Conservation (phyloP, 1,140 invertebrate genomes). For the Leptestheria dahalacensis region DNA sequence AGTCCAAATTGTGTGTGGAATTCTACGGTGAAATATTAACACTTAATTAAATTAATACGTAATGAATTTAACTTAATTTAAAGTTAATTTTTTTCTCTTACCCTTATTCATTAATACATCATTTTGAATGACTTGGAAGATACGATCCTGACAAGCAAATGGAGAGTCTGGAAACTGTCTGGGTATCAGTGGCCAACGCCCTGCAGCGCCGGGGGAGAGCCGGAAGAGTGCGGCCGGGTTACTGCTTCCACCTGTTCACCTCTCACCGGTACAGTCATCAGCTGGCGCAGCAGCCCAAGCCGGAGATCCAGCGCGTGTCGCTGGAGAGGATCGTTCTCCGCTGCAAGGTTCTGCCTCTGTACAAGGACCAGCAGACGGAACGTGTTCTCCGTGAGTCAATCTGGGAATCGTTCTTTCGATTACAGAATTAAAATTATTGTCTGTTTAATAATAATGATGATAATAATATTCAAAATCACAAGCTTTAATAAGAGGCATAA, state of each 20-base stretch:
- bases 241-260: slow-evolving; percentile 79
- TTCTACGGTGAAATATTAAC: no score
- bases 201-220: slow-evolving; percentile 81
- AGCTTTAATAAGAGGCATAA: no score
- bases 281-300: slow-evolving; percentile 28
- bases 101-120: no score
- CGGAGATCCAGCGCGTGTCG: slow-evolving; percentile 29
- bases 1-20: no score
- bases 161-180: slow-evolving; percentile 84
- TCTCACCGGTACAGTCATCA: slow-evolving; percentile 30
- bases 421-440: not conserved
- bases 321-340: slow-evolving; percentile 28
- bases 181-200: slow-evolving; percentile 81
- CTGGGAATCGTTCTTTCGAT: not conserved
- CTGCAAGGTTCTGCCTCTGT: slow-evolving; percentile 28
- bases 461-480: no score
- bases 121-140: slow-evolving; percentile 23
- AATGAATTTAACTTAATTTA: no score
- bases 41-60: no score
- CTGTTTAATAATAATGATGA: no score
- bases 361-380: slow-evolving; percentile 21
- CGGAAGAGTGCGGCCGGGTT: slow-evolving; percentile 70
- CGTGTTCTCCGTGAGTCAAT: slow-evolving; percentile 19
- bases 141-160: slow-evolving; percentile 88
- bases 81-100: no score